Conservation (phyloP, 2,113 vertebrate species). For the Hippocampus guttulatus region DNA sequence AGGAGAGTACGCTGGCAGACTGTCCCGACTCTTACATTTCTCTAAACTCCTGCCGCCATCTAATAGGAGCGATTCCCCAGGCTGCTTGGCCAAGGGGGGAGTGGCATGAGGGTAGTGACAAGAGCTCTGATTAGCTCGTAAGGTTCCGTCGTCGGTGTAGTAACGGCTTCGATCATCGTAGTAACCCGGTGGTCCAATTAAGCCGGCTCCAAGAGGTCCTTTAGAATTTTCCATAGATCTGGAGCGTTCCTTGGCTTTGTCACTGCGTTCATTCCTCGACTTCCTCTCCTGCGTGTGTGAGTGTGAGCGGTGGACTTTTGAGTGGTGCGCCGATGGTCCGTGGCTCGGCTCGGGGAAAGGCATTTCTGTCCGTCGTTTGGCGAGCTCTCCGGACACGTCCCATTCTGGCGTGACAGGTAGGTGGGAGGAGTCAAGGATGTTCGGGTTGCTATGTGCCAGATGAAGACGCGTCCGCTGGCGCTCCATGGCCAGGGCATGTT, state of each 20-base stretch:
- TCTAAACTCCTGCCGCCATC: constrained; percentile 80
- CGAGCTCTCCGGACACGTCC: constrained; percentile 95
- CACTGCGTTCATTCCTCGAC: constrained; percentile 87
- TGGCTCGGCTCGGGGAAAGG: constrained; percentile 95
- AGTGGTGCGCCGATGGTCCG: constrained; percentile 81
- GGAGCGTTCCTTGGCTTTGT: constrained; percentile 97
- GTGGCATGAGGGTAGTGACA: constrained; percentile 81
- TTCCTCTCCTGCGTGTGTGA: constrained; percentile 97
- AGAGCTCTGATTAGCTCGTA: constrained; percentile 77
- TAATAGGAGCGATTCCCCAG: constrained; percentile 77
- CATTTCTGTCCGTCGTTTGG: constrained; percentile 96
- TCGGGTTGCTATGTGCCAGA: constrained; percentile 88
- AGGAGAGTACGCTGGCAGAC: constrained; percentile 79
- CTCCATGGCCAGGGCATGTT: constrained; percentile 87
- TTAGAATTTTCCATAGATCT: constrained; percentile 98
- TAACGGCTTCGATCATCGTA: constrained; percentile 86
- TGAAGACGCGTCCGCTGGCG: constrained; percentile 84
- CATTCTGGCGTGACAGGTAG: constrained; percentile 96
- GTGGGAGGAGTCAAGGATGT: constrained; percentile 85
- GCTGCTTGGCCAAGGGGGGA: constrained; percentile 76
- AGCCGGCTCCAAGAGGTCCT: constrained; percentile 80
- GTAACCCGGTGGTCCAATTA: constrained; percentile 85
- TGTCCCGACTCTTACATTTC: constrained; percentile 82
- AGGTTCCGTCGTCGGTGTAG: constrained; percentile 87
- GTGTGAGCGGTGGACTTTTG: constrained; percentile 96